Percentiles rank a stretch among this genome's conserved stretches.
Evolutionary conservation across 1,140 invertebrate species (phyloP).

Genomic region (Achatina immaculata): DNA sequence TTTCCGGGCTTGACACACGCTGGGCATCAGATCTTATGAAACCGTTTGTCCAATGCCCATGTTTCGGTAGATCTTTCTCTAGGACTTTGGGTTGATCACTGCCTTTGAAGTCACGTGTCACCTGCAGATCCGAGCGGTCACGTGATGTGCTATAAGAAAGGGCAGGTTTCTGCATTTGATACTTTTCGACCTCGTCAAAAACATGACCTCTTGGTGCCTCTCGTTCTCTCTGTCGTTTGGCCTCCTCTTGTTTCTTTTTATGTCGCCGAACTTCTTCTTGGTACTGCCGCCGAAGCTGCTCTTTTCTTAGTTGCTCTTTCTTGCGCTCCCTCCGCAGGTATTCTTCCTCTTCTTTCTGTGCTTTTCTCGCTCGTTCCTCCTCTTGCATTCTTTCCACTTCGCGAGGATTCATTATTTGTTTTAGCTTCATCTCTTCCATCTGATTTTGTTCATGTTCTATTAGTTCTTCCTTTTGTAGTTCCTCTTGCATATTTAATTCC

Average conservation of each 20-base stretch:
- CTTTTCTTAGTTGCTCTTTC: conserved; percentile 26
- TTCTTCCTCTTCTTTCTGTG: conserved; percentile 7
- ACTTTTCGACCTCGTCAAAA: background rate
- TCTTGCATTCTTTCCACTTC: conserved; percentile 1
- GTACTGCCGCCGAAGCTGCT: conserved; percentile 18
- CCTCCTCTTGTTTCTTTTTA: conserved; percentile 5
- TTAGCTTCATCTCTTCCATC: conserved; percentile 3
- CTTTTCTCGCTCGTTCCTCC: background rate
- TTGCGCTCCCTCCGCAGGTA: background rate
- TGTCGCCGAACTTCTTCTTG: background rate
- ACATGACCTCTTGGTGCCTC: too few relatives aligned
- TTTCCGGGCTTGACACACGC: background rate
- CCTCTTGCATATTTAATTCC: background rate
- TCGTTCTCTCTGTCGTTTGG: background rate
- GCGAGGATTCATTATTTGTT: background rate
- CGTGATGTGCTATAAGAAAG: background rate
- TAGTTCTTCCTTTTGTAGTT: background rate
- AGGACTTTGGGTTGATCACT: conserved; percentile 14
- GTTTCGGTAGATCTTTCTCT: conserved; percentile 24
- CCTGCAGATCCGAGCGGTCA: background rate
- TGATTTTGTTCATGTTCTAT: background rate
- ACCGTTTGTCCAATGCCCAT: conserved; percentile 15
- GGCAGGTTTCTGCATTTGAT: conserved; percentile 4
- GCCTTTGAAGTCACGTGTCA: background rate
- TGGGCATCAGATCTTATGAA: conserved; percentile 24